These are phyloP conservation scores for Campaea margaritaria DNA, from an alignment of 2,888 invertebrate genomes.

Conservation along the genomic window DNA sequence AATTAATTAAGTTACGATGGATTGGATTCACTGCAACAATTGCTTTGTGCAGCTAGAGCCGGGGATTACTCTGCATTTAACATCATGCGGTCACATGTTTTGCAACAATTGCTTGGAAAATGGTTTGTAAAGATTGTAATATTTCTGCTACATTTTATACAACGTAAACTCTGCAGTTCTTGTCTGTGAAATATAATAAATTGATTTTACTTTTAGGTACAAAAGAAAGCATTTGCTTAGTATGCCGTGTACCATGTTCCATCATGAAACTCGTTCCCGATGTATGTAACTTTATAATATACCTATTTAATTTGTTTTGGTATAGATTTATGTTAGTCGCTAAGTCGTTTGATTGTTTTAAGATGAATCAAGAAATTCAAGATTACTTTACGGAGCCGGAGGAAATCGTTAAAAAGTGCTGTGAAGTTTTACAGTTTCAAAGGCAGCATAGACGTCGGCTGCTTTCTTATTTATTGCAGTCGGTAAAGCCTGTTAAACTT, in stretches of 20 bases:
- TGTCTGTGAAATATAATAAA: background rate
- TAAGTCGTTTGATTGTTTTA: slow-evolving; percentile 39
- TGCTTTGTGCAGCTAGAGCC: slow-evolving; percentile 79
- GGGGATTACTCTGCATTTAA: slow-evolving; percentile 74
- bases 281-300: slow-evolving; percentile 56
- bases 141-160: background rate
- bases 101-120: slow-evolving; percentile 77
- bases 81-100: slow-evolving; percentile 84
- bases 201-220: slow-evolving; percentile 59
- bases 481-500: slow-evolving; percentile 55
- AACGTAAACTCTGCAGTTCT: too few species aligned
- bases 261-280: slow-evolving; percentile 79
- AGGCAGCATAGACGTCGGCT: slow-evolving; percentile 77
- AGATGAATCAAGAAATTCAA: slow-evolving; percentile 83
- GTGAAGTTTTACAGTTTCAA: slow-evolving; percentile 80
- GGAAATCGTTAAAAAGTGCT: slow-evolving; percentile 77
- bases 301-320: background rate
- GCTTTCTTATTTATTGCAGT: slow-evolving; percentile 78
- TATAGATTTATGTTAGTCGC: slow-evolving; percentile 1
- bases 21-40: slow-evolving; percentile 84
- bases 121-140: slow-evolving; percentile 57
- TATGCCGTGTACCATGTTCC: slow-evolving; percentile 77
- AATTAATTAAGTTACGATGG: slow-evolving; percentile 59
- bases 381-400: slow-evolving; percentile 83
- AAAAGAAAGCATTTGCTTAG: slow-evolving; percentile 74